A percentile compares a stretch with the other conserved stretches of the same genome.
These are phyloP conservation scores for Sebastes variabilis DNA, from an alignment of 2,797 vertebrate genomes.

Conservation along the genomic window DNA sequence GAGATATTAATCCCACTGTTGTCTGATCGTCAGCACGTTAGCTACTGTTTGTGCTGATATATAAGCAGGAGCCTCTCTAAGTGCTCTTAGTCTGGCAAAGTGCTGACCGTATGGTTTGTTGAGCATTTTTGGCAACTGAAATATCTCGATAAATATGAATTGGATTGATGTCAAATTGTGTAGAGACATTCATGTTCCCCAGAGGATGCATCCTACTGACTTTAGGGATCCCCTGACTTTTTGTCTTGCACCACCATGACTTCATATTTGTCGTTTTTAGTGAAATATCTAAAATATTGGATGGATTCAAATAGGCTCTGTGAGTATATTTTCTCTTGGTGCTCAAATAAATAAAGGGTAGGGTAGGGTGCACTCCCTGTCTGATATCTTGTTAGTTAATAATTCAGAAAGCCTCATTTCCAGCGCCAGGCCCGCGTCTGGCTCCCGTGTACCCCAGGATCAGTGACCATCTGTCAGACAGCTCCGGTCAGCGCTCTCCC, in stretches of 20 bases:
- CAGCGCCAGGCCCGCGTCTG: constrained; percentile 15
- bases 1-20: constrained; percentile 58
- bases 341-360: neutral
- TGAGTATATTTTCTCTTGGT: neutral
- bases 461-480: constrained; percentile 76
- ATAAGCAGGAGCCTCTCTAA: neutral
- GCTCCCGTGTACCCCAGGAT: constrained; percentile 55
- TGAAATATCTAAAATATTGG: neutral
- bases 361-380: neutral
- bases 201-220: neutral
- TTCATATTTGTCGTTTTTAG: neutral
- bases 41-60: neutral
- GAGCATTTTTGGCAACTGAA: neutral
- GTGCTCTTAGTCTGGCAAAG: constrained; percentile 10
- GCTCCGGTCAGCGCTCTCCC: constrained; percentile 30
- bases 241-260: too few relatives aligned
- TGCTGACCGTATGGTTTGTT: constrained; percentile 31
- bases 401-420: constrained; percentile 53
- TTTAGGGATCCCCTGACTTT: neutral
- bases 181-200: neutral
- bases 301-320: neutral
- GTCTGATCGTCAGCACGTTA: constrained; percentile 53
- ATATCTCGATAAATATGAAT: neutral
- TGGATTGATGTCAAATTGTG: neutral
- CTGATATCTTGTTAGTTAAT: constrained; percentile 42